Percentiles rank a stretch among this genome's conserved stretches.
Evolutionary conservation across 2,797 vertebrate genomes (phyloP).

Genomic region (Simalia tracyae): DNA sequence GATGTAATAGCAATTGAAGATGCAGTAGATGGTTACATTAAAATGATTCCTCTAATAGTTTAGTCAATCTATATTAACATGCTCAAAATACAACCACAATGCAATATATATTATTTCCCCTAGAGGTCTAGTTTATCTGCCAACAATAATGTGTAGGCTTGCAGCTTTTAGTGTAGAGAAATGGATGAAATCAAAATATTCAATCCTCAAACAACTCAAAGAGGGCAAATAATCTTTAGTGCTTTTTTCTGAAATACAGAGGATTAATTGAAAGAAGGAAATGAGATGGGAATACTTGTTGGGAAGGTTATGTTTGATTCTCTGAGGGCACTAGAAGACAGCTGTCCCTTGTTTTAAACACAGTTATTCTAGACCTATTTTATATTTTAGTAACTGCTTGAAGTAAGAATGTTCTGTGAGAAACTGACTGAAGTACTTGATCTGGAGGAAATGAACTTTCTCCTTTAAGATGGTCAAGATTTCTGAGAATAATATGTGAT

Average conservation of each 20-base stretch:
- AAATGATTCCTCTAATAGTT: conserved; percentile 8
- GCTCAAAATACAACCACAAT: conserved; percentile 26
- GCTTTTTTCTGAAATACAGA: not conserved
- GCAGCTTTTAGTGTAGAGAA: not conserved
- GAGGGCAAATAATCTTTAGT: not conserved
- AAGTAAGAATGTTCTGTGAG: not conserved
- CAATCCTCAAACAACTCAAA: not conserved
- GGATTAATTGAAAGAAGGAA: not conserved
- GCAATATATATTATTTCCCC: conserved; percentile 27
- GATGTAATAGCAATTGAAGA: not conserved
- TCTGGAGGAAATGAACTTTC: conserved; percentile 1
- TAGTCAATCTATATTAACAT: conserved; percentile 3
- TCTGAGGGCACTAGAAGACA: conserved; percentile 10
- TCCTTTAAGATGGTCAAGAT: not conserved
- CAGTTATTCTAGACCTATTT: not conserved
- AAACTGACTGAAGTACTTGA: not conserved
- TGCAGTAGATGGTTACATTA: not conserved
- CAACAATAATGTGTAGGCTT: not conserved
- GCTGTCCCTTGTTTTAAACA: not conserved
- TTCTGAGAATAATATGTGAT: not conserved
- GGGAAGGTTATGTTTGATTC: not conserved
- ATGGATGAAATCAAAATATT: not conserved
- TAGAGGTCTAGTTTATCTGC: conserved; percentile 3
- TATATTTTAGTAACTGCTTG: conserved; percentile 8
- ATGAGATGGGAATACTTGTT: not conserved